Base-by-base conservation (phyloP, 2,888 invertebrate genomes). In the Carterocephalus palaemon region DNA sequence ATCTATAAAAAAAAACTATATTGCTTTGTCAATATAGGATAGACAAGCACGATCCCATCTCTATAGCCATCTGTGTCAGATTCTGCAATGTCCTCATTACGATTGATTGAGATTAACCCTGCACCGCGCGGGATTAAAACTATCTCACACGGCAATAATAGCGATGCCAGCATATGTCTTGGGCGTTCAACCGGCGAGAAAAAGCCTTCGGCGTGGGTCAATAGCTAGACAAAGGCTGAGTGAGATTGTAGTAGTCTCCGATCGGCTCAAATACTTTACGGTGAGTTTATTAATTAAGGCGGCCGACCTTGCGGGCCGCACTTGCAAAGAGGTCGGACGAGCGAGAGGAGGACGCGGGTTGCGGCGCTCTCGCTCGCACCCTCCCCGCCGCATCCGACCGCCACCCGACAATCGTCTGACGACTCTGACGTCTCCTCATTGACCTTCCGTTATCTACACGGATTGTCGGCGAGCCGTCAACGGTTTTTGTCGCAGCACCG, bases 231-330 rank as follows among this genome's bases (percentile, higher is more conserved):
- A 85, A 84, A 83, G 82, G 75, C 77, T 74, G 74, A 71, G 69
- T 75, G 75, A 80, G 79, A 82, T 82, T 75, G 80, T 77, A 80
- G 77, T 76, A 76, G 78, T 75, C 79, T 77, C 80, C 64, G 71
- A 84, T 84, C 84, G 82, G 80, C 81, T 85, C 84, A 83, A 83
- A 86, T 85, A 83, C 81, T 85, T 84, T 80, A 85, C 83, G 80
- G 78, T 79, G 83, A 80, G 84, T 85, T 86, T 85, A 86, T 86
- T 86, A 86, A 86, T 86, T 86, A 86, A 84, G 78, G 80, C 83
- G 71, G 74, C 79, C 86, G 85, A 84, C 85, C 86, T 84, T 85
- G 85, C 81, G 75, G 73, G 81, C 78, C 78, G 84, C 79, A 72
- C 84, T 83, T 82, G 83, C 80, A 83, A 84, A 81, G 84, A 84